phyloP scores from a whole-genome alignment of 2,797 vertebrate species.

The Hafferia zeledoni region DNA sequence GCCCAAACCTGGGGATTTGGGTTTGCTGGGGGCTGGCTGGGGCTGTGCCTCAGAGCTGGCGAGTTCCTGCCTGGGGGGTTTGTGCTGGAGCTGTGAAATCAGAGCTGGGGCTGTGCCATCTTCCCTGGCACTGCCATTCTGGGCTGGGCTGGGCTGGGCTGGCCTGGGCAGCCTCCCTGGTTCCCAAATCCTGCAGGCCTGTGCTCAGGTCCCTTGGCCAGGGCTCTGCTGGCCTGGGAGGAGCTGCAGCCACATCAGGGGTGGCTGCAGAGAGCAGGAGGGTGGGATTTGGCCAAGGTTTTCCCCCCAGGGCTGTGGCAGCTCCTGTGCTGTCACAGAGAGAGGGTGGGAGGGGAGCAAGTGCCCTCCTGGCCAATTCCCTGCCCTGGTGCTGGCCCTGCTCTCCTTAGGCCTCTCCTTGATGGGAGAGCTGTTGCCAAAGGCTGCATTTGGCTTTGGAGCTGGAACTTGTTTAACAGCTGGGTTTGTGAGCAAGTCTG shows the following conservation, averaged over 20 bases:
- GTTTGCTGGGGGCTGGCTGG: neutral
- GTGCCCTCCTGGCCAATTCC: neutral
- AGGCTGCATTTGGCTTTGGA: neutral
- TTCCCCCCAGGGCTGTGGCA: neutral
- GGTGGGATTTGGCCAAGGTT: neutral
- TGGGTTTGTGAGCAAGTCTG: neutral
- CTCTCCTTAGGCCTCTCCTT: neutral
- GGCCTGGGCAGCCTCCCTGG: neutral
- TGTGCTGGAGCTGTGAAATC: neutral
- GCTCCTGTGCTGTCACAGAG: neutral
- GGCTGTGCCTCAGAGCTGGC: neutral
- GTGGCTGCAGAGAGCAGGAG: neutral
- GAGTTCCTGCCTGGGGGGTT: neutral
- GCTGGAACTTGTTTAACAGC: slow-evolving; percentile 1
- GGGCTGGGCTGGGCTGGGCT: neutral
- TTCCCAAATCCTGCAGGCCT: neutral
- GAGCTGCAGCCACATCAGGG: neutral
- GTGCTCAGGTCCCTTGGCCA: neutral
- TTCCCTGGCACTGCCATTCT: neutral
- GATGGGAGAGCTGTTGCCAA: neutral
- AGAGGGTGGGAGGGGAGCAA: neutral
- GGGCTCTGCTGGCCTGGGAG: neutral
- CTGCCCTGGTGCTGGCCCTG: neutral
- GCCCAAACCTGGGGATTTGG: neutral
- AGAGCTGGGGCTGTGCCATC: neutral